Percentiles rank a stretch among this genome's conserved stretches.
These are phyloP conservation scores for Catamblyrhynchus diadema DNA, from an alignment of 2,797 vertebrate genomes.

Conservation along the genomic window DNA sequence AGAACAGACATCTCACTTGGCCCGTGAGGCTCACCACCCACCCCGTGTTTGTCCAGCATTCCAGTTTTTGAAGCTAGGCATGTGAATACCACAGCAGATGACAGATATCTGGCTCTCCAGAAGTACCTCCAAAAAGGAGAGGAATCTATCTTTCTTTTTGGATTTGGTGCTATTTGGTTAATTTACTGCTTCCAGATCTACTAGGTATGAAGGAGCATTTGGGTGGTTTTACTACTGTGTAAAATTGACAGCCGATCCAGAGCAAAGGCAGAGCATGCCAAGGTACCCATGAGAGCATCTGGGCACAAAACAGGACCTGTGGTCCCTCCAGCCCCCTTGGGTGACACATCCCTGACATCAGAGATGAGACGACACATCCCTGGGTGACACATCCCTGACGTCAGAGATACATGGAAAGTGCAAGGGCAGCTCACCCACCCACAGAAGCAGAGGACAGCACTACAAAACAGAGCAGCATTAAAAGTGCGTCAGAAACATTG, in stretches of 20 bases:
- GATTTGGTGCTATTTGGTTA: not conserved
- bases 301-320: rapidly evolving
- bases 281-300: not conserved
- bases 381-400: rapidly evolving
- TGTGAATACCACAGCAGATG: not conserved
- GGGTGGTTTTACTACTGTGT: not conserved
- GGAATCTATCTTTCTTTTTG: not conserved
- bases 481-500: not conserved
- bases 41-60: rapidly evolving
- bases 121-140: not conserved
- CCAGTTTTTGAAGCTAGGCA: not conserved
- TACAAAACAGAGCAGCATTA: not conserved
- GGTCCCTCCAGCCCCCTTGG: not conserved
- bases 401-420: not conserved
- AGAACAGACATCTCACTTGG: not conserved
- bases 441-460: not conserved
- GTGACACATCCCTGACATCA: rapidly evolving
- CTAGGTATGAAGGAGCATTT: not conserved
- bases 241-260: not conserved
- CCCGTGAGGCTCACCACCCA: rapidly evolving
- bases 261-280: not conserved
- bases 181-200: not conserved
- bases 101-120: not conserved
- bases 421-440: not conserved
- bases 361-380: not conserved